Conservation (phyloP, 2,888 invertebrate species). For the Oligia fasciuncula region DNA sequence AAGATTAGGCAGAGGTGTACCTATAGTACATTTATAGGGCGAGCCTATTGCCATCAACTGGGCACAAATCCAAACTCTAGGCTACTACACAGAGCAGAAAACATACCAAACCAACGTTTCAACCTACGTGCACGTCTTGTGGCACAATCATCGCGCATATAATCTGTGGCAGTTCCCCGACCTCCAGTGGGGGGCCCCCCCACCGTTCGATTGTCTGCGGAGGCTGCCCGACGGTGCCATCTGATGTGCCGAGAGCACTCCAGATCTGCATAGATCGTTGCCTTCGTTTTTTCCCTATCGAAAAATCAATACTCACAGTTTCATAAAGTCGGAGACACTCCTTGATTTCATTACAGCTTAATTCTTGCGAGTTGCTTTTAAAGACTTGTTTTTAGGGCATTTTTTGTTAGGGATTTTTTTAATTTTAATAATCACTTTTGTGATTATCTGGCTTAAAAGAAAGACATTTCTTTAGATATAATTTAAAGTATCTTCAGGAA, state of each 20-base stretch:
- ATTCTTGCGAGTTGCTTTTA: slow-evolving; percentile 66
- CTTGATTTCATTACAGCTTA: slow-evolving; percentile 82
- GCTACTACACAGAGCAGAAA: not conserved
- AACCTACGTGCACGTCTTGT: slow-evolving; percentile 50
- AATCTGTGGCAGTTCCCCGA: slow-evolving; percentile 87
- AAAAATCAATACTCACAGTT: slow-evolving; percentile 89
- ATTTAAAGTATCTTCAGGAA: not conserved
- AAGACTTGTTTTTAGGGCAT: slow-evolving; percentile 55
- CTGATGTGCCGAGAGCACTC: slow-evolving; percentile 90
- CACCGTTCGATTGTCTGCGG: slow-evolving; percentile 90
- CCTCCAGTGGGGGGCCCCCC: slow-evolving; percentile 84
- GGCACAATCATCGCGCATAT: slow-evolving; percentile 66
- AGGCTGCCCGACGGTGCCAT: slow-evolving; percentile 90
- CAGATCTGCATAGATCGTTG: slow-evolving; percentile 91
- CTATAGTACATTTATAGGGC: too few species aligned
- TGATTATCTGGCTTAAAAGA: slow-evolving; percentile 8
- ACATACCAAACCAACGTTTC: slow-evolving; percentile 14
- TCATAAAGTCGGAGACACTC: slow-evolving; percentile 87
- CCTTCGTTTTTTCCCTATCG: slow-evolving; percentile 90
- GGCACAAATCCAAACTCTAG: not conserved
- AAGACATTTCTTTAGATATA: not conserved
- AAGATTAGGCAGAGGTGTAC: not conserved
- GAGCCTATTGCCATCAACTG: not conserved
- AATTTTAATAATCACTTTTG: not conserved
- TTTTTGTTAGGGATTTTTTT: slow-evolving; percentile 43